These are phyloP conservation scores for Phyllostomus hastatus DNA, from an alignment of 2,113 vertebrate species.

Conservation along the genomic window DNA sequence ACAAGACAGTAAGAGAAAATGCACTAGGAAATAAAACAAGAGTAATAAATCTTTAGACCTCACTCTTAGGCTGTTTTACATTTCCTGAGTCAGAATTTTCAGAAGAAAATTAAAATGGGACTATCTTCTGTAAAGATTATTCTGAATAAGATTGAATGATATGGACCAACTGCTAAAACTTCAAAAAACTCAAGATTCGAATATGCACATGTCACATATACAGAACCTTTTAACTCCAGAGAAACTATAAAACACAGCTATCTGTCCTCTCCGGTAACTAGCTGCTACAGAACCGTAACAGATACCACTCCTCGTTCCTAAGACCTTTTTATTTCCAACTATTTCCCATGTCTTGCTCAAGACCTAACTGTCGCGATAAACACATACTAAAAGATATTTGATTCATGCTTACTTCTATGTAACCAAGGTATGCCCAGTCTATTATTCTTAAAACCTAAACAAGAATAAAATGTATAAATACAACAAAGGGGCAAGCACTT, in stretches of 20 bases:
- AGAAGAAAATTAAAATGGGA: constrained; percentile 46
- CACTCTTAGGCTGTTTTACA: constrained; percentile 40
- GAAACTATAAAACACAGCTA: constrained; percentile 19
- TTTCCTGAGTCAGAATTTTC: constrained; percentile 45
- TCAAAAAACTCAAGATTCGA: constrained; percentile 44
- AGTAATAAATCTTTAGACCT: constrained; percentile 27
- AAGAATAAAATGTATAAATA: constrained; percentile 12
- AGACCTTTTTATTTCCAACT: background rate
- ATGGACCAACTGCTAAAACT: background rate
- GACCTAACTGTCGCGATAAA: background rate
- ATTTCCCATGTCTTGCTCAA: constrained; percentile 5
- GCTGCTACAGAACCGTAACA: background rate
- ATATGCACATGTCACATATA: background rate
- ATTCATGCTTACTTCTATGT: background rate
- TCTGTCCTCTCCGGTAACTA: background rate
- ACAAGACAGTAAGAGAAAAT: constrained; percentile 46
- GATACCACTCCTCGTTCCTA: background rate
- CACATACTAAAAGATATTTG: constrained; percentile 25
- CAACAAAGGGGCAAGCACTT: background rate
- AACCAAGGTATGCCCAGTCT: background rate
- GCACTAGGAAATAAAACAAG: constrained; percentile 55
- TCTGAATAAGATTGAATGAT: constrained; percentile 10
- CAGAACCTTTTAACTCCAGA: background rate
- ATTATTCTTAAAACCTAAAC: background rate
- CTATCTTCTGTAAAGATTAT: constrained; percentile 12